Percentiles rank a stretch among this genome's conserved stretches.
Conservation (phyloP, 1,140 invertebrate genomes). For the Tribolium castaneum region DNA sequence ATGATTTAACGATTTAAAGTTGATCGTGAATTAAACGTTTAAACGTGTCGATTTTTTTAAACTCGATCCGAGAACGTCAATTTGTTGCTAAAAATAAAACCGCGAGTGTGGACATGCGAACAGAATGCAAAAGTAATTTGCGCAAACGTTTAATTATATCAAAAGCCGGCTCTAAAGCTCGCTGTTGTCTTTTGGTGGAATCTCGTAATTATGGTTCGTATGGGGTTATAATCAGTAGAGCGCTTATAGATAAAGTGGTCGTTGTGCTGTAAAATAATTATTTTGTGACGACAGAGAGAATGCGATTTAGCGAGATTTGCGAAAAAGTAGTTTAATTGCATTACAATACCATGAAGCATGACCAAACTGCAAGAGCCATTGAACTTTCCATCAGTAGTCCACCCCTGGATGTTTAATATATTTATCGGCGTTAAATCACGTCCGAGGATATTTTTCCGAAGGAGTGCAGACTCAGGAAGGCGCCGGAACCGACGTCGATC, state of each 20-base stretch:
- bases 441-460: not conserved
- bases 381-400: not conserved
- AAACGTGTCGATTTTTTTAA: too few relatives aligned
- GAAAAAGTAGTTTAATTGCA: constrained; percentile 11
- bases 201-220: not conserved
- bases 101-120: not conserved
- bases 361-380: not conserved
- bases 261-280: not conserved
- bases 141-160: not conserved
- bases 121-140: not conserved
- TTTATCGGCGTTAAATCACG: constrained; percentile 18
- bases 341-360: constrained; percentile 4
- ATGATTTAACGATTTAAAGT: too few relatives aligned
- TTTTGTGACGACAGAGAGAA: not conserved
- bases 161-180: not conserved
- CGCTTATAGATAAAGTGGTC: not conserved
- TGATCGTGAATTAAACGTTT: too few relatives aligned
- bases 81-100: too few relatives aligned
- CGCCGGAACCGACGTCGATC: constrained; percentile 26
- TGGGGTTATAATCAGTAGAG: not conserved
- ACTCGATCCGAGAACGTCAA: too few relatives aligned
- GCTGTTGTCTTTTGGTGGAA: not conserved
- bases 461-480: constrained; percentile 32
- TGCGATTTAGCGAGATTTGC: not conserved
- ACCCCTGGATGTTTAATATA: not conserved